phyloP scores from a whole-genome alignment of 2,888 invertebrate genomes.

The Andrena dorsata region DNA sequence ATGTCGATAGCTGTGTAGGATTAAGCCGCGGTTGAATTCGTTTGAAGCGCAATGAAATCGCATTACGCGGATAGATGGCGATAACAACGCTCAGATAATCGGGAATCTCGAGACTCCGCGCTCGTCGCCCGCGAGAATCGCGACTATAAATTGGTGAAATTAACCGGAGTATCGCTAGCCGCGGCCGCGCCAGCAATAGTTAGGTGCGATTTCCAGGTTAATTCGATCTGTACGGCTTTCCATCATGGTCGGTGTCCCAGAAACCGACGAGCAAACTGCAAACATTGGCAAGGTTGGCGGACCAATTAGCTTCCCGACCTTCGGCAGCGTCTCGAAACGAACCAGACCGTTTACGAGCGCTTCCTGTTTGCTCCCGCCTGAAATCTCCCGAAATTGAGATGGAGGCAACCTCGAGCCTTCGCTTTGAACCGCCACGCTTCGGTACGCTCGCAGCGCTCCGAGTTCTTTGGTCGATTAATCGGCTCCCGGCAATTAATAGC shows the following conservation, averaged over 20 bases:
- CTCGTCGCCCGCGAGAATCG: not conserved
- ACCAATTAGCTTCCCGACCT: slow-evolving; percentile 61
- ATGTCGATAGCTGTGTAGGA: not conserved
- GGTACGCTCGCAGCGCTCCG: slow-evolving; percentile 27
- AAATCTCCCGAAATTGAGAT: slow-evolving; percentile 59
- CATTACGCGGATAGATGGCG: not conserved
- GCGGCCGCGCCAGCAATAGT: slow-evolving; percentile 27
- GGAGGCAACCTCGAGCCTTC: slow-evolving; percentile 14
- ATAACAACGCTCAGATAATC: not conserved
- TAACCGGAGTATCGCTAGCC: slow-evolving; percentile 39
- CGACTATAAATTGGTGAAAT: slow-evolving; percentile 41
- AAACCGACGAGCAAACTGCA: slow-evolving; percentile 57
- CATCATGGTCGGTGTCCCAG: slow-evolving; percentile 52
- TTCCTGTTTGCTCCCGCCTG: slow-evolving; percentile 50
- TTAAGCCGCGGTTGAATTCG: not conserved
- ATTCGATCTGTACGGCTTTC: slow-evolving; percentile 61
- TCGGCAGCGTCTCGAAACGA: slow-evolving; percentile 53
- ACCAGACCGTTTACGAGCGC: slow-evolving; percentile 46
- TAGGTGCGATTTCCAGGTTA: slow-evolving; percentile 49
- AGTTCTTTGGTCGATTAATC: slow-evolving; percentile 33
- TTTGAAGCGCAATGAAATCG: not conserved
- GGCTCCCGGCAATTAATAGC: slow-evolving; percentile 25
- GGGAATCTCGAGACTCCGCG: not conserved
- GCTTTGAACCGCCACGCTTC: slow-evolving; percentile 23
- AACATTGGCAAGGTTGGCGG: slow-evolving; percentile 56